Conservation (phyloP, 2,113 vertebrate species). For the Vombatus ursinus region DNA sequence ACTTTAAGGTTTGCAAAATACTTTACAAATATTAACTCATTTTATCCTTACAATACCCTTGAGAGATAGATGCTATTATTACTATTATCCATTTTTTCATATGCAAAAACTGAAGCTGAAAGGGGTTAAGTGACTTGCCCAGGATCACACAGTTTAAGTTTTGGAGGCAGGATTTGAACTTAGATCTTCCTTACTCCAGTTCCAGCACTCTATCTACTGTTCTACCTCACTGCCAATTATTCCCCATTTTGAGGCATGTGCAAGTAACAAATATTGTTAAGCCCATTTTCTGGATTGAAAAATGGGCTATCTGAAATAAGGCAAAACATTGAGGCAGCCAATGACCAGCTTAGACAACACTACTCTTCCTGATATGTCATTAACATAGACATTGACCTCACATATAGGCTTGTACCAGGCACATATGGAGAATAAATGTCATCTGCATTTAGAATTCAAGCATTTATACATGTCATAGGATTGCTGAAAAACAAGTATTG, state of each 20-base stretch:
- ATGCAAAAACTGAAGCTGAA: too few relatives aligned
- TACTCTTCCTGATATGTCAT: neutral
- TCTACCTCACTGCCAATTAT: too few relatives aligned
- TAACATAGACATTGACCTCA: neutral
- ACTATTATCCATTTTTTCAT: neutral
- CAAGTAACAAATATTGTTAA: too few relatives aligned
- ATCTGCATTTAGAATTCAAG: slow-evolving; percentile 10
- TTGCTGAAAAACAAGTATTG: neutral
- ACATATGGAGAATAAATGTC: neutral
- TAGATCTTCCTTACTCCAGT: too few relatives aligned
- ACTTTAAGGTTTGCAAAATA: neutral
- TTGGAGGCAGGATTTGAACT: too few relatives aligned
- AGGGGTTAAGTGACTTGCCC: too few relatives aligned
- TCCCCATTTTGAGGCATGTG: too few relatives aligned
- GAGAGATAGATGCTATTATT: neutral
- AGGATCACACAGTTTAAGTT: too few relatives aligned
- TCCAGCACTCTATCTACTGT: too few relatives aligned
- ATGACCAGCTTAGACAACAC: neutral
- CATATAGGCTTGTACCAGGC: neutral
- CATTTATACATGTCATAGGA: neutral
- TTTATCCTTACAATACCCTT: neutral
- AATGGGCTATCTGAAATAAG: neutral
- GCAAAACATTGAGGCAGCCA: neutral
- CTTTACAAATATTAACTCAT: neutral
- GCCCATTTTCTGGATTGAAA: neutral